phyloP scores from a whole-genome alignment of 2,113 vertebrate species.

The Sapayoa aenigma region DNA sequence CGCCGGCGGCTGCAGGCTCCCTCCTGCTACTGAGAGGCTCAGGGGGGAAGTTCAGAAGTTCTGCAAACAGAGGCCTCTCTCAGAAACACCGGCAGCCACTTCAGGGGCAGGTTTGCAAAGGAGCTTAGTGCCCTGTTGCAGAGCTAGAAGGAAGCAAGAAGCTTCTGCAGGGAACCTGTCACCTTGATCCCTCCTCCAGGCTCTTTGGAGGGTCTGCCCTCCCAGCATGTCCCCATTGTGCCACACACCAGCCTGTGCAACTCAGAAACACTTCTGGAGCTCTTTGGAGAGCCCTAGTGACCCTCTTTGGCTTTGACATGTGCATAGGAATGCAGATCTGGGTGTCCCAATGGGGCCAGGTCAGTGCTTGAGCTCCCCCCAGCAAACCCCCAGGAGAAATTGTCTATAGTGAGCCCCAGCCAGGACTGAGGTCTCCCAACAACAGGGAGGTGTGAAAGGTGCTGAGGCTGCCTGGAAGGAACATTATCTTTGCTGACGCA shows the following conservation, averaged over 20 bases:
- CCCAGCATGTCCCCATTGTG: fast-evolving
- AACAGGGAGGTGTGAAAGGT: background rate
- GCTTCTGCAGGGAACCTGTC: background rate
- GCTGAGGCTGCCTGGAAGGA: background rate
- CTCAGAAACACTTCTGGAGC: background rate
- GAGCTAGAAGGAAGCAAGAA: background rate
- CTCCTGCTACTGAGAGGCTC: background rate
- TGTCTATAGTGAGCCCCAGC: background rate
- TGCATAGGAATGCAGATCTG: fast-evolving
- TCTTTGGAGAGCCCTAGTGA: background rate
- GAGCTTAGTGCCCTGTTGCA: background rate
- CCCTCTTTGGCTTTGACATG: background rate
- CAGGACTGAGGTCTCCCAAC: fast-evolving
- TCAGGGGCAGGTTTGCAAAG: background rate
- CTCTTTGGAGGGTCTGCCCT: background rate
- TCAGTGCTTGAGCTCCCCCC: background rate
- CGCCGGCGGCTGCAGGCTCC: background rate
- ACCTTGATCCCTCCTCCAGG: fast-evolving
- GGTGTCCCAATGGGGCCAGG: background rate
- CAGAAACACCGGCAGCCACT: background rate
- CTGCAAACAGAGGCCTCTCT: constrained; percentile 38
- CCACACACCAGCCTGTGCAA: background rate
- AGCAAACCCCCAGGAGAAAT: background rate
- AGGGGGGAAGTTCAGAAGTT: background rate
- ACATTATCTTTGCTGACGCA: background rate